Conservation (phyloP, 2,888 invertebrate species). For the Macrosoma leucophasiata region DNA sequence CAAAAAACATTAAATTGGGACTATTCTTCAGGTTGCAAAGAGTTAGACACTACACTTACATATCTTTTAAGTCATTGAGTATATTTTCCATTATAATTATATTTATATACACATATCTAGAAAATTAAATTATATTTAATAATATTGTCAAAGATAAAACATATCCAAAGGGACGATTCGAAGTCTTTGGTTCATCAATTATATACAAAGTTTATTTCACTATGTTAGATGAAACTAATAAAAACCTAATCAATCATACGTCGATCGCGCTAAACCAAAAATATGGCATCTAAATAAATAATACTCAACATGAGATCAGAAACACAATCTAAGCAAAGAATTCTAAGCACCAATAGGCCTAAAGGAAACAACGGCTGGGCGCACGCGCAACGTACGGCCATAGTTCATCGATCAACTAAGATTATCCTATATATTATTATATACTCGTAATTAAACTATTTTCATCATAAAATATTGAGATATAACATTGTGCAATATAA, state of each 20-base stretch:
- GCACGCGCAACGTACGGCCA: slow-evolving; percentile 3
- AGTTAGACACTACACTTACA: slow-evolving; percentile 25
- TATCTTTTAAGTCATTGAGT: slow-evolving; percentile 48
- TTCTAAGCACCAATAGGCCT: slow-evolving; percentile 52
- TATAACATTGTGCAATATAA: slow-evolving; percentile 72
- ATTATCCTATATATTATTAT: slow-evolving; percentile 27
- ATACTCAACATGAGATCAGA: slow-evolving; percentile 74
- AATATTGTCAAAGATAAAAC: slow-evolving; percentile 34
- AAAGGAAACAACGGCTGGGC: slow-evolving; percentile 28
- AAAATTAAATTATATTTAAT: slow-evolving; percentile 26
- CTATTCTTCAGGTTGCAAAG: slow-evolving; percentile 4
- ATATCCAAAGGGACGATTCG: slow-evolving; percentile 55
- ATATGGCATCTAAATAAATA: slow-evolving; percentile 75
- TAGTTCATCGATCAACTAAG: slow-evolving; percentile 16
- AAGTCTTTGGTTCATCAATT: slow-evolving; percentile 67
- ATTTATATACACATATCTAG: slow-evolving; percentile 39
- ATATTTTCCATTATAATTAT: slow-evolving; percentile 33
- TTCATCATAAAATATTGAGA: slow-evolving; percentile 70
- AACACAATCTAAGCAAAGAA: slow-evolving; percentile 56
- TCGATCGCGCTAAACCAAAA: slow-evolving; percentile 55
- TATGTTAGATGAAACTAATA: slow-evolving; percentile 50
- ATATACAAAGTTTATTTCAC: slow-evolving; percentile 54
- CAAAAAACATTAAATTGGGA: slow-evolving; percentile 30
- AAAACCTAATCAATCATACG: slow-evolving; percentile 43
- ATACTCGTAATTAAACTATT: slow-evolving; percentile 32